These are phyloP conservation scores for Hippocampus abdominalis DNA, from an alignment of 2,113 vertebrate species.

Conservation along the genomic window DNA sequence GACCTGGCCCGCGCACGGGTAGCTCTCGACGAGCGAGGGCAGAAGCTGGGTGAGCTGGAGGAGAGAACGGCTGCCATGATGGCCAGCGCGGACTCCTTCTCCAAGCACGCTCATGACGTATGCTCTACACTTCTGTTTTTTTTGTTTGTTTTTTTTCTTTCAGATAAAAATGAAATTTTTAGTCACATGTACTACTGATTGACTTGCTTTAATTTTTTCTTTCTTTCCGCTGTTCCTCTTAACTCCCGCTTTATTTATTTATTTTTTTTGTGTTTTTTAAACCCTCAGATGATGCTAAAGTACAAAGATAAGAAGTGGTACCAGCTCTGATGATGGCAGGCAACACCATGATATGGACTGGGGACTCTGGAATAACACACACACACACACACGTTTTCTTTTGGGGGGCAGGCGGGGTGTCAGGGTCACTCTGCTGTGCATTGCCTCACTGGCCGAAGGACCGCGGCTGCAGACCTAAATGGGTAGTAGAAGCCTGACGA, in stretches of 20 bases:
- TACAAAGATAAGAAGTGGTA: constrained; percentile 99
- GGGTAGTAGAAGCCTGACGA: constrained; percentile 61
- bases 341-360: constrained; percentile 30
- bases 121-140: background rate
- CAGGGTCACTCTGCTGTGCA: background rate
- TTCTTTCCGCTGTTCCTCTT: background rate
- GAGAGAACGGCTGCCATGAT: constrained; percentile 97
- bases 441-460: background rate
- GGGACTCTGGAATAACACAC: constrained; percentile 48
- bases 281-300: constrained; percentile 91
- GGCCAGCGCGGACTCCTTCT: constrained; percentile 93
- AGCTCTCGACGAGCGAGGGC: constrained; percentile 95
- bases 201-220: background rate
- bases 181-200: background rate
- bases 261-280: too few relatives aligned
- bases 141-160: background rate
- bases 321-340: constrained; percentile 84
- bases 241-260: background rate
- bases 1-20: constrained; percentile 90
- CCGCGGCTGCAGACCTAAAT: constrained; percentile 26
- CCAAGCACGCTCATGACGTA: constrained; percentile 95
- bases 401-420: too few relatives aligned
- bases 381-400: constrained; percentile 25
- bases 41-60: constrained; percentile 93
- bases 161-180: background rate